Conservation (phyloP, 2,888 invertebrate genomes). For the Chrysomela aeneicollis region DNA sequence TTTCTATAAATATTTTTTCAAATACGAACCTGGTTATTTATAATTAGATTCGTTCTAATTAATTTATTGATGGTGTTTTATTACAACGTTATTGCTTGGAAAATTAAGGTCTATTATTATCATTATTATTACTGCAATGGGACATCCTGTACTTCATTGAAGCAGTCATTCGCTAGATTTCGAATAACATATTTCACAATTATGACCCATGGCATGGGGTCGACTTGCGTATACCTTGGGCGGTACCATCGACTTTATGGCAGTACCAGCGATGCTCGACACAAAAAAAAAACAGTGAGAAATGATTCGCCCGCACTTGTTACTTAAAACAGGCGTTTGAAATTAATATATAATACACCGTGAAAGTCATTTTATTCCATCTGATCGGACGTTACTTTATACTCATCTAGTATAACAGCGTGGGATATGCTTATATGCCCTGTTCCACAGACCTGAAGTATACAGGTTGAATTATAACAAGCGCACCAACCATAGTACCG, state of each 20-base stretch:
- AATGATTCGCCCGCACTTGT: conserved; percentile 21
- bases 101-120: too few species aligned
- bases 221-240: conserved; percentile 28
- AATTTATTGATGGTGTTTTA: too few species aligned
- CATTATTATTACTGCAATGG: background rate
- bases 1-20: too few species aligned
- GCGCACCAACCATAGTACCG: too few species aligned
- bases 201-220: conserved; percentile 37
- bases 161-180: conserved; percentile 18
- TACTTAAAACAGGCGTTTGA: conserved; percentile 18
- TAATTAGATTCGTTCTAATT: too few species aligned
- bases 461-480: too few species aligned
- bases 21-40: too few species aligned
- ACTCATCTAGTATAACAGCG: background rate
- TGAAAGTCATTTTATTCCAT: conserved; percentile 16
- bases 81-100: too few species aligned
- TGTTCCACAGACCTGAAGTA: too few species aligned
- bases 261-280: background rate
- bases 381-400: background rate
- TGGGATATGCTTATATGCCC: too few species aligned
- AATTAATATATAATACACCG: conserved; percentile 21
- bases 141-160: background rate
- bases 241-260: conserved; percentile 19
- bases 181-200: conserved; percentile 31
- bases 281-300: conserved; percentile 24